Evolutionary conservation across 1,140 invertebrate species (phyloP).

Genomic region (Drosophila nasuta): DNA sequence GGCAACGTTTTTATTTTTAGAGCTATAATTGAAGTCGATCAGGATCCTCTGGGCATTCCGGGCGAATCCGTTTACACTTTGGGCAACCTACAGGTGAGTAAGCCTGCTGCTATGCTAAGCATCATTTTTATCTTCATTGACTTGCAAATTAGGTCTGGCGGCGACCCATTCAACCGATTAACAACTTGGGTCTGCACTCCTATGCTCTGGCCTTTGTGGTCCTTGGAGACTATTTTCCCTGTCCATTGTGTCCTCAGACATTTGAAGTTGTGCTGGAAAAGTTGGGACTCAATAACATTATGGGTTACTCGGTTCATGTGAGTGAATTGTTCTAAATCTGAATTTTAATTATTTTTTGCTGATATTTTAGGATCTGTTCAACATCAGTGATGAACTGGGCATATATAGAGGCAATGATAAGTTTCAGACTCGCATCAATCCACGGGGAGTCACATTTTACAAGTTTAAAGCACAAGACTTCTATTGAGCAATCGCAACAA

Average conservation of each 20-base stretch:
- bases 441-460: conserved; percentile 57
- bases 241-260: conserved; percentile 54
- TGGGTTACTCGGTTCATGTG: conserved; percentile 57
- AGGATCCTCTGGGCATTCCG: conserved; percentile 87
- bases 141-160: conserved; percentile 49
- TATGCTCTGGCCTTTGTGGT: conserved; percentile 57
- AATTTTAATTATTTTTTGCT: not conserved
- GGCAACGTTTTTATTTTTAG: conserved; percentile 85
- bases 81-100: conserved; percentile 25
- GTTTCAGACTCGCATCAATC: conserved; percentile 54
- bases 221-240: conserved; percentile 3
- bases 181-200: conserved; percentile 30
- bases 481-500: conserved; percentile 32
- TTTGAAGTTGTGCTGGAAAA: conserved; percentile 14
- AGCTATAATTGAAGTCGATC: conserved; percentile 97
- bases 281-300: conserved; percentile 32
- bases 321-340: not conserved
- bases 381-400: conserved; percentile 35
- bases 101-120: too few relatives aligned
- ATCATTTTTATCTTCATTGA: not conserved
- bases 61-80: conserved; percentile 11
- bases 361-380: conserved; percentile 54
- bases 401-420: conserved; percentile 46
- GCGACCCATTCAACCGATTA: conserved; percentile 52
- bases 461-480: conserved; percentile 46